Evolutionary conservation across 2,113 vertebrate genomes (phyloP), one percentile per base, ranked within the genome.

Genomic region (Irena cyanogastra): DNA sequence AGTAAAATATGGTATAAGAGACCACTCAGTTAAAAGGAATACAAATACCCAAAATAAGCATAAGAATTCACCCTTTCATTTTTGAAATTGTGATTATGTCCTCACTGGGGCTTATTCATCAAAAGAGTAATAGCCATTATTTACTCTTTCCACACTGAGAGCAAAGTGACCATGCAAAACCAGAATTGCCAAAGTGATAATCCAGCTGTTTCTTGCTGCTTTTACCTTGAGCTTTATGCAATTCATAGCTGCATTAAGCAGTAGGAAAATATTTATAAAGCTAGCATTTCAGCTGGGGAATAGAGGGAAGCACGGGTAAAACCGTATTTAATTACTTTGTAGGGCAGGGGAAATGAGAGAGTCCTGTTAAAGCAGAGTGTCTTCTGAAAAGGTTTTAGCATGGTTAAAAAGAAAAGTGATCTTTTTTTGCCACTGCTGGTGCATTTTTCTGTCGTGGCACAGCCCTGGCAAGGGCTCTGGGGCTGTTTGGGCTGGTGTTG

Each of bases 241-340:
- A 90, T 71, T 68, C 79, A 64, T 61, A 78, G 74, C 41, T 89
- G 30, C 60, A 65, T 96, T 94, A 82, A 94, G 33, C 33, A 95
- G 65, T 41, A 50, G 82, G 41, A 77, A 94, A 89, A 95, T 83
- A 74, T 64, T 94, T 89, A 31, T 52, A 74, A 82, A 64, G 37
- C 16, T 27, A 78, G 33, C 28, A n/a, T 39, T 74, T 41, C 21
- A 68, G 30, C 3, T 45, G 57, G 61, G 14, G 39, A 27, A n/a
- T 53, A 66, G 49, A 57, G 16, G 5, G 63, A 49, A 71, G 39
- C 31, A 63, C 18, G 54, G 15, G 24, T 47, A 75, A 91, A 64
- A 19, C 16, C 33, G 22, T 33, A 16, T 47, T 35, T 2, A 68
- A 21, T 57, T 64, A 49, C 35, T 89, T 57, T 1, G 1, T 59